Conservation (phyloP, 2,888 invertebrate genomes). For the Morpho deidamia region DNA sequence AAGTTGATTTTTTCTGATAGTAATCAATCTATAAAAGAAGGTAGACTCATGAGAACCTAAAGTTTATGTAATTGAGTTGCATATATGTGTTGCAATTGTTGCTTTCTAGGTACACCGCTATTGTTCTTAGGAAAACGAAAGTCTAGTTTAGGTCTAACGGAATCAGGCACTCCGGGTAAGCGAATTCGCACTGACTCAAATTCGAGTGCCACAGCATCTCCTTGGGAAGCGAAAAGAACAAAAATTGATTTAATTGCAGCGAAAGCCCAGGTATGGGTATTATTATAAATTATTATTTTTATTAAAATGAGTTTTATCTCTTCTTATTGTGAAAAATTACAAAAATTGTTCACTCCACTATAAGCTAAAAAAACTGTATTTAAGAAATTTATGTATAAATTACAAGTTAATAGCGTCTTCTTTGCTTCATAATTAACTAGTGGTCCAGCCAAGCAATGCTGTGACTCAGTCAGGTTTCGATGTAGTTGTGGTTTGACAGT, state of each 20-base stretch:
- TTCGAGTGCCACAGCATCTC: constrained; percentile 68
- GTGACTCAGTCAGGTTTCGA: no score
- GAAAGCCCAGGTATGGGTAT: constrained; percentile 64
- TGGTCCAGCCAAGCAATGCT: no score
- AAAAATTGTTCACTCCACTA: no score
- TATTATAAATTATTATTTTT: background rate
- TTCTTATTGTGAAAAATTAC: no score
- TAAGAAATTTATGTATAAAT: no score
- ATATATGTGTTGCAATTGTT: no score
- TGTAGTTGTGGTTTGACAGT: no score
- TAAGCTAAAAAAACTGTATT: no score
- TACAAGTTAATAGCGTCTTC: no score
- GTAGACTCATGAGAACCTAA: constrained; percentile 31
- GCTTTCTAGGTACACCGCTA: constrained; percentile 44
- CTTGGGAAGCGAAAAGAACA: constrained; percentile 82
- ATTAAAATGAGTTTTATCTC: no score
- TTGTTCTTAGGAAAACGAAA: constrained; percentile 61
- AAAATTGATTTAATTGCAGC: constrained; percentile 82
- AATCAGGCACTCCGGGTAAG: constrained; percentile 54
- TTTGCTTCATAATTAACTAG: no score
- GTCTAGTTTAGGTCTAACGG: constrained; percentile 44
- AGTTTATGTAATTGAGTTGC: no score
- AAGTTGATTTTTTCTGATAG: constrained; percentile 70
- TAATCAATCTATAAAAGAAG: constrained; percentile 64
- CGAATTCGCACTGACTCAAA: constrained; percentile 53